Evolutionary conservation across 2,113 vertebrate genomes (phyloP).

Genomic region (Myotis brandtii): DNA sequence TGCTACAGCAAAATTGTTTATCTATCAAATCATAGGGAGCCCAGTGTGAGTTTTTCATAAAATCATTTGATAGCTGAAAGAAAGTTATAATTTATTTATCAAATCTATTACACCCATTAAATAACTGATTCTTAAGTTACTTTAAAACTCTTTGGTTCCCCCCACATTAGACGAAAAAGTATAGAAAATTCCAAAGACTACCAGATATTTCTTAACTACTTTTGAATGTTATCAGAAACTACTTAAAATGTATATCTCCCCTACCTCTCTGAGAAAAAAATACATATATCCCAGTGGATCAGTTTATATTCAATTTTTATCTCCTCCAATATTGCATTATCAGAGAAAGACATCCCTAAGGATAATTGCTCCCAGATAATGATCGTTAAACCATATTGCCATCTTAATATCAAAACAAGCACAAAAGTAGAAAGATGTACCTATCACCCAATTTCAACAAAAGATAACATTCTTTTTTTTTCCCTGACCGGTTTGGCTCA

Average conservation of each 20-base stretch:
- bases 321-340: background rate
- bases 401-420: background rate
- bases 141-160: background rate
- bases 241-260: background rate
- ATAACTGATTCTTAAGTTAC: slow-evolving; percentile 27
- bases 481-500: too few species aligned
- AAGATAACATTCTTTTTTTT: background rate
- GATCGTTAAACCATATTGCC: background rate
- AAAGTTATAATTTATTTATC: slow-evolving; percentile 32
- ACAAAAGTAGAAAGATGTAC: background rate
- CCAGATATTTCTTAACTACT: background rate
- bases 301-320: background rate
- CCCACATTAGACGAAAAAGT: background rate
- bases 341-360: background rate
- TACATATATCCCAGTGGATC: background rate
- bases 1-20: background rate
- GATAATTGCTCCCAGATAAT: background rate
- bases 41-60: background rate
- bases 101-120: background rate
- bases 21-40: slow-evolving; percentile 14
- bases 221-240: slow-evolving; percentile 21
- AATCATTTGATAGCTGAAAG: background rate
- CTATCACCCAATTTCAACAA: background rate
- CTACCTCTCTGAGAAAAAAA: background rate
- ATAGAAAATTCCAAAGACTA: background rate